Evolutionary conservation across 1,140 invertebrate genomes (phyloP).

Genomic region (Drosophila kikkawai): DNA sequence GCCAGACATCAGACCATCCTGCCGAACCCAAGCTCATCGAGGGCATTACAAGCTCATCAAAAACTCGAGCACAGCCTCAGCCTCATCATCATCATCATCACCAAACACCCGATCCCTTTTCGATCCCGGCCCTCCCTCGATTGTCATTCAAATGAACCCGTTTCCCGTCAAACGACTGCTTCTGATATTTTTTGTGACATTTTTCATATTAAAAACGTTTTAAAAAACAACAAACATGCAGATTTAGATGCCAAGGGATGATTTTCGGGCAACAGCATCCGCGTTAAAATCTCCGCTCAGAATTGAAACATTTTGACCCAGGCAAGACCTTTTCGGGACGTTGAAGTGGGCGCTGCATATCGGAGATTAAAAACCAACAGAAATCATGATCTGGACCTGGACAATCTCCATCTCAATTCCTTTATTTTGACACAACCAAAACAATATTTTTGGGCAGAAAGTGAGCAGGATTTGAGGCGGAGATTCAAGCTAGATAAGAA

Average conservation of each 20-base stretch:
- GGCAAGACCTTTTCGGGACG: constrained; percentile 45
- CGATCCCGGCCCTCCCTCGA: constrained; percentile 38
- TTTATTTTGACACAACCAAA: constrained; percentile 39
- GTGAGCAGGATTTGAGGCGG: constrained; percentile 13
- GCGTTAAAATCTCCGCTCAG: constrained; percentile 77
- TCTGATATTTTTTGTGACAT: constrained; percentile 76
- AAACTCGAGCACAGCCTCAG: constrained; percentile 51
- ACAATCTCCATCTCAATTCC: constrained; percentile 9
- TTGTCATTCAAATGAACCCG: constrained; percentile 81
- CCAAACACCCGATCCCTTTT: constrained; percentile 38
- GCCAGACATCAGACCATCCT: constrained; percentile 17
- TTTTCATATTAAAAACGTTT: constrained; percentile 80
- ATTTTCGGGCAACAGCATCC: constrained; percentile 56
- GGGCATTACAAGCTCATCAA: constrained; percentile 81
- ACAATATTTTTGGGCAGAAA: constrained; percentile 43
- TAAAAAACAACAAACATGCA: constrained; percentile 80
- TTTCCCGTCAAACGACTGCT: constrained; percentile 43
- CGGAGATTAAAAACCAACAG: constrained; percentile 60
- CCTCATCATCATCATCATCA: constrained; percentile 24
- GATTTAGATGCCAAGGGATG: constrained; percentile 57
- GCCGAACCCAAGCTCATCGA: constrained; percentile 39
- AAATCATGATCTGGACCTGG: constrained; percentile 20
- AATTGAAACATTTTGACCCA: constrained; percentile 79
- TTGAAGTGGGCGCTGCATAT: constrained; percentile 61
- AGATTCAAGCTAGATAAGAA: constrained; percentile 41